phyloP scores from a whole-genome alignment of 2,113 vertebrate genomes.

The Australoheros scitulus region DNA sequence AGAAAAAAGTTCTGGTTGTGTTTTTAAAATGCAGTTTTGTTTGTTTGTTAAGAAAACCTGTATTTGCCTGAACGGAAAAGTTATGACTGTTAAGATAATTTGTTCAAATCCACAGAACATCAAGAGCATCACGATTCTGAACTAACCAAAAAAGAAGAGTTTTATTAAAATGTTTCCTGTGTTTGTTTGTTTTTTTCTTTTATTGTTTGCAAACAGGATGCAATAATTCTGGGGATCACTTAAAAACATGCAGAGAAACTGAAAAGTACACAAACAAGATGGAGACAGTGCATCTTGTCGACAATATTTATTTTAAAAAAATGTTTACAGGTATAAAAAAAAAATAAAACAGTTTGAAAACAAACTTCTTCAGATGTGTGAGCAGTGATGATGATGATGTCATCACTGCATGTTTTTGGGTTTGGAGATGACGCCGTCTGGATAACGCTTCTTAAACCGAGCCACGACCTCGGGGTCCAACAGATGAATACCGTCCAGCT shows the following conservation, averaged over 20 bases:
- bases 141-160: slow-evolving; percentile 47
- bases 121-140: slow-evolving; percentile 35
- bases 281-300: background rate
- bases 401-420: slow-evolving; percentile 84
- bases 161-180: slow-evolving; percentile 26
- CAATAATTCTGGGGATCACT: background rate
- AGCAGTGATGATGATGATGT: background rate
- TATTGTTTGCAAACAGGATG: background rate
- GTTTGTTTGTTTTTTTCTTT: background rate
- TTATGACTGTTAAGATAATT: background rate
- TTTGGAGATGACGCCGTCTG: slow-evolving; percentile 92
- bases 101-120: slow-evolving; percentile 3
- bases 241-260: background rate
- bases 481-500: slow-evolving; percentile 91
- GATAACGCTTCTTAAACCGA: slow-evolving; percentile 90
- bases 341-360: slow-evolving; percentile 18
- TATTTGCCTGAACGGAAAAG: background rate
- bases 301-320: slow-evolving; percentile 46
- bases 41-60: background rate
- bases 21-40: background rate
- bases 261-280: background rate
- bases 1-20: background rate
- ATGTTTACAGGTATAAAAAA: slow-evolving; percentile 54
- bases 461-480: slow-evolving; percentile 91
- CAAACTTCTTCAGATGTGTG: slow-evolving; percentile 6